Evolutionary conservation across 92 coral and sea anemone species (phyloP).

Genomic region (Epizoanthus rinbou): DNA sequence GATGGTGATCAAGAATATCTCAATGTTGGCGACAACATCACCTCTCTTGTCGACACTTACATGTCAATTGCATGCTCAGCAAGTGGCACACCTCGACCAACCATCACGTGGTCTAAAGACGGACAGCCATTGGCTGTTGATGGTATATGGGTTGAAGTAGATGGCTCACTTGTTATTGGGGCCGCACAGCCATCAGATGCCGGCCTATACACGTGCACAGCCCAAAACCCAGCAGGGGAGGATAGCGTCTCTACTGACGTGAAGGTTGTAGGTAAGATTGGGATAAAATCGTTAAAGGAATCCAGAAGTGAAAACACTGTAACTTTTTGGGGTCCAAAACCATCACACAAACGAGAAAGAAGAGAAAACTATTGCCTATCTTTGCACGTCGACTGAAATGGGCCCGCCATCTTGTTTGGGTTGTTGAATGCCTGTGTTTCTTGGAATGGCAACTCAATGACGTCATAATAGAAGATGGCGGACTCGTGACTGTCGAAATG

Average conservation of each 20-base stretch:
- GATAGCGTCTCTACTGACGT: slow-evolving; percentile 58
- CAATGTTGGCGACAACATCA: slow-evolving; percentile 64
- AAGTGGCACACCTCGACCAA: slow-evolving; percentile 63
- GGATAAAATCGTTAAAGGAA: no score
- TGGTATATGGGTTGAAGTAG: slow-evolving; percentile 10
- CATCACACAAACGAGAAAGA: no score
- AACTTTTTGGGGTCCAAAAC: no score
- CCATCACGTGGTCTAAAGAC: slow-evolving; percentile 65
- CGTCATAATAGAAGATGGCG: no score
- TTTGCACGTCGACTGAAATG: no score
- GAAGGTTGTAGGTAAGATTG: slow-evolving; percentile 51
- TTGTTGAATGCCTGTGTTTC: no score
- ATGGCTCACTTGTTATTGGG: slow-evolving; percentile 11
- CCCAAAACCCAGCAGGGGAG: slow-evolving; percentile 66
- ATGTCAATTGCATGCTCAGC: slow-evolving; percentile 57
- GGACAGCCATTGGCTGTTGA: slow-evolving; percentile 19
- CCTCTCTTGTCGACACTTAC: slow-evolving; percentile 55
- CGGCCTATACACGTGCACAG: slow-evolving; percentile 53
- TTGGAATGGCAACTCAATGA: no score
- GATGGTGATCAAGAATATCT: slow-evolving; percentile 40
- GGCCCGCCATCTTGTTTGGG: no score
- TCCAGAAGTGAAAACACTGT: no score
- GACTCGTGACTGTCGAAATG: no score
- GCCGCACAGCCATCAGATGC: background rate
- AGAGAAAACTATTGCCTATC: no score